Evolutionary conservation across 1,140 invertebrate genomes (phyloP).

Genomic region (Aphidius gifuensis): DNA sequence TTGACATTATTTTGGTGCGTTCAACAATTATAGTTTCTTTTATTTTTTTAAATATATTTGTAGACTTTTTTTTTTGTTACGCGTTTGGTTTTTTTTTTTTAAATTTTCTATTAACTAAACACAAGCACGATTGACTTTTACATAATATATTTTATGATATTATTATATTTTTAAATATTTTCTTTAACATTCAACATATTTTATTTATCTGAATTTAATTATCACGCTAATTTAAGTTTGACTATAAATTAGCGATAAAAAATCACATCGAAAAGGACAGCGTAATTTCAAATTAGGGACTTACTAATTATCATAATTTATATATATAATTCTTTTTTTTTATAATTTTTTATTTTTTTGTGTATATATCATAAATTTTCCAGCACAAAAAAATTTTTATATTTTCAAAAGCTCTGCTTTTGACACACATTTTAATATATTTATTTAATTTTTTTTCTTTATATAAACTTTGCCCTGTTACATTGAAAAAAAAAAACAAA

Average conservation of each 20-base stretch:
- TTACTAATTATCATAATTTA: conserved; percentile 10
- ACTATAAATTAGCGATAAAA: conserved; percentile 29
- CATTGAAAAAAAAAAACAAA: conserved; percentile 1
- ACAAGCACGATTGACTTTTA: conserved; percentile 29
- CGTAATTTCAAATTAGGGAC: conserved; percentile 18
- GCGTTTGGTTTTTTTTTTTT: conserved; percentile 9
- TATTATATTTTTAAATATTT: conserved; percentile 7
- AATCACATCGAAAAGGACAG: conserved; percentile 27
- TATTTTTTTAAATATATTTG: neutral
- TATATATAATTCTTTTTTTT: neutral
- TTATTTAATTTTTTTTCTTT: conserved; percentile 6
- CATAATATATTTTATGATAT: conserved; percentile 24
- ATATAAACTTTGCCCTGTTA: neutral
- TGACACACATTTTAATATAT: conserved; percentile 16
- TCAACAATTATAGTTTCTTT: conserved; percentile 3
- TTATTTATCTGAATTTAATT: conserved; percentile 8
- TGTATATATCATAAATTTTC: conserved; percentile 1
- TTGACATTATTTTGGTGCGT: conserved; percentile 1
- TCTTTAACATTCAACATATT: conserved; percentile 25
- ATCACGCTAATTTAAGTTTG: conserved; percentile 18
- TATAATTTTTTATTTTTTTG: neutral
- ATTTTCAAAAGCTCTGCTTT: conserved; percentile 26
- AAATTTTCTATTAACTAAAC: conserved; percentile 21
- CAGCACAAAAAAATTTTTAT: conserved; percentile 13
- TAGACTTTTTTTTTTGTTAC: neutral